These are phyloP conservation scores for Tricholauxania praeusta DNA, from an alignment of 2,888 invertebrate species.

Conservation along the genomic window DNA sequence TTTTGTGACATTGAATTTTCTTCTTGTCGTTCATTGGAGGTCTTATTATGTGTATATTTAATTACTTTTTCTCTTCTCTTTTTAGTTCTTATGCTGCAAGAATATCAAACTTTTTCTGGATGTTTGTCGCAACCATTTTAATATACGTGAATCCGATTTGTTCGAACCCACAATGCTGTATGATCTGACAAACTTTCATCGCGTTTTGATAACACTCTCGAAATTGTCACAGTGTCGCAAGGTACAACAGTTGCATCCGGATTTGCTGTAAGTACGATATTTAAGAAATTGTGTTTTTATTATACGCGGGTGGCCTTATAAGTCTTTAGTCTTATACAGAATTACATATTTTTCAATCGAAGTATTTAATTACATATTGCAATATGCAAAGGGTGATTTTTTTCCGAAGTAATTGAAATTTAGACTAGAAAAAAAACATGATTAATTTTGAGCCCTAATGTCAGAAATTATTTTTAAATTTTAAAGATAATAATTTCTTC, in stretches of 20 bases:
- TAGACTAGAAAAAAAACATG: too few relatives aligned
- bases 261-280: constrained; percentile 77
- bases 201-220: constrained; percentile 91
- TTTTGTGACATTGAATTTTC: not conserved
- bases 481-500: too few relatives aligned
- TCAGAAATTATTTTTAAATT: too few relatives aligned
- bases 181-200: constrained; percentile 94
- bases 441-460: too few relatives aligned
- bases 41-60: not conserved
- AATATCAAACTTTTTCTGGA: constrained; percentile 94
- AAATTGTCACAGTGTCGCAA: constrained; percentile 86
- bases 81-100: constrained; percentile 93
- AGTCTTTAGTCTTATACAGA: not conserved
- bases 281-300: not conserved
- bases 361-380: not conserved
- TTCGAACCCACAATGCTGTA: constrained; percentile 97
- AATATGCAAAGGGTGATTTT: too few relatives aligned
- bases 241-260: constrained; percentile 69
- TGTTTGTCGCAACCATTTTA: constrained; percentile 87
- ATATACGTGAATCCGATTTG: constrained; percentile 85
- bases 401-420: too few relatives aligned
- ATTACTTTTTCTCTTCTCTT: constrained; percentile 50
- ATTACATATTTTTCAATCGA: not conserved
- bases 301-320: not conserved
- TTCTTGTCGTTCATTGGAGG: not conserved